These are phyloP conservation scores for Anolis sagrei DNA, from an alignment of 2,113 vertebrate genomes.

Conservation along the genomic window DNA sequence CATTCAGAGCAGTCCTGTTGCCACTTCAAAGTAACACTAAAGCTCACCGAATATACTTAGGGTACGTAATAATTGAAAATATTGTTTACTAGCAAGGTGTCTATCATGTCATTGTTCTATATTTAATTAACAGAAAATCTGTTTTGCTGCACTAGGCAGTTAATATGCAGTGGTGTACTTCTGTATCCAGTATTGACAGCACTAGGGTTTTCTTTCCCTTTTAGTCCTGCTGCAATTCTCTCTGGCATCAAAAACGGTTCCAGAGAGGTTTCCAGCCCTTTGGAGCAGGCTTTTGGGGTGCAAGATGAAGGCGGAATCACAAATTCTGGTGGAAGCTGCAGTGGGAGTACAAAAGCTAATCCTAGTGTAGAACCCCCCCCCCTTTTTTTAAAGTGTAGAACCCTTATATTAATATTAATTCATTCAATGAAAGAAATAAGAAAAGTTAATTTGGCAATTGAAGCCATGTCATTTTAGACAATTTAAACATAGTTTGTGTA, in stretches of 20 bases:
- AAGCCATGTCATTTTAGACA: slow-evolving; percentile 31
- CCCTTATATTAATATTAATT: background rate
- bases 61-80: background rate
- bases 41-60: background rate
- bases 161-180: background rate
- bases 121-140: background rate
- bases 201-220: background rate
- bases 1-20: slow-evolving; percentile 20
- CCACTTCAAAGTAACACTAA: background rate
- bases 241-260: background rate
- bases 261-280: no score
- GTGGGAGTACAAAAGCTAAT: background rate
- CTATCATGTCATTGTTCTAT: slow-evolving; percentile 1
- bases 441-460: slow-evolving; percentile 36
- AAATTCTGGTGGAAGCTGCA: background rate
- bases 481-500: background rate
- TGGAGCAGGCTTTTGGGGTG: background rate
- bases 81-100: slow-evolving; percentile 21
- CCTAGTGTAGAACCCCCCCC: background rate
- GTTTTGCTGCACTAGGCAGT: background rate
- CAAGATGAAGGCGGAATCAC: background rate
- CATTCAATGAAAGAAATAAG: slow-evolving; percentile 25
- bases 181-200: background rate
- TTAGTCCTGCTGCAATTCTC: background rate
- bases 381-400: no score